Conservation (phyloP, 2,888 invertebrate genomes). For the Athetis lepigone region DNA sequence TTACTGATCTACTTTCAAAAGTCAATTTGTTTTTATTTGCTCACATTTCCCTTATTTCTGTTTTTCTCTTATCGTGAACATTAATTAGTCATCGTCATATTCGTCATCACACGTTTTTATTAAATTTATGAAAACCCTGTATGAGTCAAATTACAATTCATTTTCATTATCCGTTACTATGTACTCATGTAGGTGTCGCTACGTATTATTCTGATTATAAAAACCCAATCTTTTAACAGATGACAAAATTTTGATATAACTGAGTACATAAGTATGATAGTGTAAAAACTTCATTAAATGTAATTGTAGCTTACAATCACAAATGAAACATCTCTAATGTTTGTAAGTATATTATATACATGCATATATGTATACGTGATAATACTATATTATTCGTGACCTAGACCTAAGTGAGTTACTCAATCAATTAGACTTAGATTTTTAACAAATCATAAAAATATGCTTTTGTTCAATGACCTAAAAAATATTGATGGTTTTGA, state of each 20-base stretch:
- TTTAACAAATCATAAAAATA: no score
- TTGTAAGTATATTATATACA: no score
- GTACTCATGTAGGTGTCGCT: background rate
- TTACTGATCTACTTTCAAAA: no score
- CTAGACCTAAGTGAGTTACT: background rate
- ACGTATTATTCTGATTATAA: constrained; percentile 19
- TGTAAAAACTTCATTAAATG: constrained; percentile 10
- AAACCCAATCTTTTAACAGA: constrained; percentile 5
- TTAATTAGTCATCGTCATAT: background rate
- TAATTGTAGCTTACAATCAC: background rate
- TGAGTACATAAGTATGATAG: constrained; percentile 13
- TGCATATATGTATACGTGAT: constrained; percentile 6
- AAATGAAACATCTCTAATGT: background rate
- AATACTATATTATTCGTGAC: constrained; percentile 1
- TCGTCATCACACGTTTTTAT: background rate
- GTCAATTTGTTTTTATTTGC: no score
- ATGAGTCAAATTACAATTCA: constrained; percentile 19
- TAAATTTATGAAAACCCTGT: constrained; percentile 9
- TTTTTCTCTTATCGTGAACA: background rate
- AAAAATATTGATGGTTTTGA: no score
- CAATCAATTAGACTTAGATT: no score
- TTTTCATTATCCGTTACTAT: constrained; percentile 1
- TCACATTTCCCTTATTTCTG: no score
- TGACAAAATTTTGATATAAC: constrained; percentile 12
- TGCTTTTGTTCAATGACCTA: no score